Conservation (phyloP, 2,113 vertebrate genomes). For the Noctilio leporinus region DNA sequence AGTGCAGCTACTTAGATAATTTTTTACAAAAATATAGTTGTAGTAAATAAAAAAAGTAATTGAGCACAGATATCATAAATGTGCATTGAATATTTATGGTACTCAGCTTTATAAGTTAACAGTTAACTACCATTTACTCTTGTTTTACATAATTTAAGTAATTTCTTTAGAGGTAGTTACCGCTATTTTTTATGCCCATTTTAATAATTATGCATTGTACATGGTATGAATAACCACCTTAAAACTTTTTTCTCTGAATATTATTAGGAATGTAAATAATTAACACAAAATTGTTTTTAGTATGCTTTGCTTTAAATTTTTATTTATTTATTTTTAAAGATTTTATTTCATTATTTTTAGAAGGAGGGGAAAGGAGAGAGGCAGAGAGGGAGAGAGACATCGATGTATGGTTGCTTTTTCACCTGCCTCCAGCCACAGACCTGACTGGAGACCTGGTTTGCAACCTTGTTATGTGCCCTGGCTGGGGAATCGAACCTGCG, state of each 20-base stretch:
- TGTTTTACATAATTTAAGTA: constrained; percentile 10
- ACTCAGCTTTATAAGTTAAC: neutral
- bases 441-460: too few relatives aligned
- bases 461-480: too few relatives aligned
- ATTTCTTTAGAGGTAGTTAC: constrained; percentile 16
- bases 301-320: constrained; percentile 26
- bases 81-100: neutral
- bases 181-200: neutral
- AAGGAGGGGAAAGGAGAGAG: too few relatives aligned
- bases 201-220: neutral
- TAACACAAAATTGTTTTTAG: neutral
- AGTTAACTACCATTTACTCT: neutral
- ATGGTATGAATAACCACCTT: neutral
- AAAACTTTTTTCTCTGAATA: neutral
- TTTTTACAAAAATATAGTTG: neutral
- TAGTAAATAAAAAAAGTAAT: neutral
- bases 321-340: too few relatives aligned
- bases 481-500: too few relatives aligned
- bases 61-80: neutral
- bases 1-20: neutral
- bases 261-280: constrained; percentile 28
- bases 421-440: too few relatives aligned
- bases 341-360: too few relatives aligned
- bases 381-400: too few relatives aligned
- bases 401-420: too few relatives aligned